phyloP scores from a whole-genome alignment of 92 coral and sea anemone species.

The Zoanthus sociatus region DNA sequence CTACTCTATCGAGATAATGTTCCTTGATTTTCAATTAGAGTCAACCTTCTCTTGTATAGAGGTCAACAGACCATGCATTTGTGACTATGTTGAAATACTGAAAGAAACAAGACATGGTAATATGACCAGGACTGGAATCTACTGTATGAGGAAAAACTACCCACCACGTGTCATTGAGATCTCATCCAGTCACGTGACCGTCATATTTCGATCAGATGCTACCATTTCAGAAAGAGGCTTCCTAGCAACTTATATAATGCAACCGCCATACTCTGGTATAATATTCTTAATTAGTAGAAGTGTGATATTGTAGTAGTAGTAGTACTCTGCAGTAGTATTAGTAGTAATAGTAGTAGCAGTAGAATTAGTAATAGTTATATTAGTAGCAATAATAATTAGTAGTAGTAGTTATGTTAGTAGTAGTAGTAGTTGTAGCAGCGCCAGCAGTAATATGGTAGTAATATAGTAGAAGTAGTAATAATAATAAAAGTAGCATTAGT shows the following conservation, averaged over 20 bases:
- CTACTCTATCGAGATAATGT: conserved; percentile 22
- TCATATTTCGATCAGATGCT: conserved; percentile 33
- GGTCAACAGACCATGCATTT: conserved; percentile 1
- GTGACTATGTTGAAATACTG: conserved; percentile 25
- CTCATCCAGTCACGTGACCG: conserved; percentile 26
- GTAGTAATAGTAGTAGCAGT: too few species aligned
- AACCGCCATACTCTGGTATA: background rate
- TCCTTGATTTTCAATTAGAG: conserved; percentile 33
- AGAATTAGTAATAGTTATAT: too few species aligned
- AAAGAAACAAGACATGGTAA: background rate
- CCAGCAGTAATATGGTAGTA: background rate
- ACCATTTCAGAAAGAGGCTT: conserved; percentile 9
- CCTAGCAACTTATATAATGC: conserved; percentile 14
- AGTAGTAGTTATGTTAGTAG: too few species aligned
- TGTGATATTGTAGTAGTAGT: too few species aligned
- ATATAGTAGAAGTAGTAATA: background rate
- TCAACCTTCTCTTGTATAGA: background rate
- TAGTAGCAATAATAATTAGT: too few species aligned
- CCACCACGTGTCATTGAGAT: background rate
- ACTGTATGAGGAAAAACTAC: conserved; percentile 15
- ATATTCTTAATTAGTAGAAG: background rate
- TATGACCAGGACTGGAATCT: background rate
- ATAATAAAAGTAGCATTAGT: background rate
- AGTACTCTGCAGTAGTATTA: too few species aligned
- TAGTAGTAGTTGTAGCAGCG: background rate